A percentile compares a stretch with the other conserved stretches of the same genome.
phyloP scores from a whole-genome alignment of 2,888 invertebrate genomes.

The Xanthostigma xanthostigma region DNA sequence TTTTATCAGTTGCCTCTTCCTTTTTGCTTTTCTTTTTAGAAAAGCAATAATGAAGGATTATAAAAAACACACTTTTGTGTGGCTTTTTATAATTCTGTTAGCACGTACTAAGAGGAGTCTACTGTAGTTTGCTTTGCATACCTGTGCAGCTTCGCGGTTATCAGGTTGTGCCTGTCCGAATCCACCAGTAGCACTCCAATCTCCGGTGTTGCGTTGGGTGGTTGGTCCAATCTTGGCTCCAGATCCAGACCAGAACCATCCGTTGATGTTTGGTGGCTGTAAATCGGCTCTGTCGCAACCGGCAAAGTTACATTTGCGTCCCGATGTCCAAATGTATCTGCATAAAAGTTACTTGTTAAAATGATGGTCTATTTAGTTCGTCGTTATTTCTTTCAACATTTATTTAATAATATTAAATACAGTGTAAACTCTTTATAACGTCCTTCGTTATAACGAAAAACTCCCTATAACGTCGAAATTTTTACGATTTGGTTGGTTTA shows the following conservation, averaged over 20 bases:
- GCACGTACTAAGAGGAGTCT: not conserved
- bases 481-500: too few species aligned
- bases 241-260: conserved; percentile 91
- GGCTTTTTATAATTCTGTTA: not conserved
- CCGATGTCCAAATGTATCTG: conserved; percentile 77
- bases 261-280: conserved; percentile 72
- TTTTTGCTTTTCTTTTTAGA: not conserved
- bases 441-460: too few species aligned
- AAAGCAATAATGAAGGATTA: too few species aligned
- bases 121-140: conserved; percentile 20
- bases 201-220: conserved; percentile 74
- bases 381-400: too few species aligned
- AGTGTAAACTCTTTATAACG: too few species aligned
- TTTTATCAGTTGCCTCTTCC: too few species aligned
- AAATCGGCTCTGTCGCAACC: conserved; percentile 72
- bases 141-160: conserved; percentile 80
- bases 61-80: too few species aligned
- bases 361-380: too few species aligned
- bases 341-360: conserved; percentile 11
- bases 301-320: conserved; percentile 83
- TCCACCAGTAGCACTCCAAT: conserved; percentile 81
- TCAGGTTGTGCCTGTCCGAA: conserved; percentile 80
- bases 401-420: too few species aligned
- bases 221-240: conserved; percentile 84
- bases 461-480: too few species aligned